Conservation (phyloP, 2,797 vertebrate species). For the Spondyliosoma cantharus region DNA sequence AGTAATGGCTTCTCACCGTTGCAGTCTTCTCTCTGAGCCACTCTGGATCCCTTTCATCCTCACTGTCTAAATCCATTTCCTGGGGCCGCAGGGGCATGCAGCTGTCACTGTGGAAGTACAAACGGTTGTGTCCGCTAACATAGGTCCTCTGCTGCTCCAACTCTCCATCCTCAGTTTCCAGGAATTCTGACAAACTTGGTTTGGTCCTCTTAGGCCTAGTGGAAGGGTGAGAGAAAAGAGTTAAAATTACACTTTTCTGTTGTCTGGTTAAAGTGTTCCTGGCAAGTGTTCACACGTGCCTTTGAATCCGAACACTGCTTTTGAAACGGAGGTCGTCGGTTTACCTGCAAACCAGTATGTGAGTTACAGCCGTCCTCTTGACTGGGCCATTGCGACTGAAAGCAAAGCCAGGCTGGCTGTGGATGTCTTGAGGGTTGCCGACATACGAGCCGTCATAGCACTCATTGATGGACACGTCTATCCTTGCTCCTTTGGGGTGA, state of each 20-base stretch:
- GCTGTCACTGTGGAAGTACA: conserved; percentile 99
- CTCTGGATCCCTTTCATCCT: conserved; percentile 96
- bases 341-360: conserved; percentile 97
- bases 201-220: conserved; percentile 95
- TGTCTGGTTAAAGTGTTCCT: too few species aligned
- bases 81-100: conserved; percentile 97
- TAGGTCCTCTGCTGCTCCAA: conserved; percentile 96
- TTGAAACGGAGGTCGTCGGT: neutral
- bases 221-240: neutral
- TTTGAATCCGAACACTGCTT: neutral
- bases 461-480: conserved; percentile 99
- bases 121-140: conserved; percentile 97
- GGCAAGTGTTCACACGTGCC: neutral
- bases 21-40: conserved; percentile 99
- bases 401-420: conserved; percentile 98
- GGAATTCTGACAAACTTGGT: conserved; percentile 97
- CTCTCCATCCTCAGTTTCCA: conserved; percentile 97
- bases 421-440: conserved; percentile 99
- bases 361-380: conserved; percentile 97
- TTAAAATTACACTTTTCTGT: neutral
- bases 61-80: conserved; percentile 99
- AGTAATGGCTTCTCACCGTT: conserved; percentile 85
- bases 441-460: conserved; percentile 99
- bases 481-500: conserved; percentile 98
- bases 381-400: conserved; percentile 99